Base-by-base conservation (phyloP, 2,888 invertebrate genomes). In the Leptinotarsa rubiginosa region DNA sequence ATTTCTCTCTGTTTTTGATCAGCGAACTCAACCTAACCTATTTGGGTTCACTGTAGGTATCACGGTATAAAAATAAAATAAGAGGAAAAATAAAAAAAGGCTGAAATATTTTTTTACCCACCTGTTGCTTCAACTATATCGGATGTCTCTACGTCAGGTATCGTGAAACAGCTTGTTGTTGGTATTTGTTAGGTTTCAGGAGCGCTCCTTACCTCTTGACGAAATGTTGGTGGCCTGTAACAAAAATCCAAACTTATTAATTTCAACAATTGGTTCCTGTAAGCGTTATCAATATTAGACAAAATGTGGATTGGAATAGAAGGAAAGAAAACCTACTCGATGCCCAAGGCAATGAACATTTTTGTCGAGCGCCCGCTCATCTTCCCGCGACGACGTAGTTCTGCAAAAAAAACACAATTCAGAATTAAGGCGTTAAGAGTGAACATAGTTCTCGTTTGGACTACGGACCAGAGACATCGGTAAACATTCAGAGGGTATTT, bases 271-370 rank as follows among this genome's bases (percentile, higher is more conserved):
- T 31, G 31, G 56, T 13, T 20, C 56, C 18, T 20, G 20, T 20
- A 22, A 56, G 56, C 56, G 56, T 56, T 56, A 18, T 22, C 22
- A 22, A 56, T 56, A 56, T 56, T 20, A 56, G 20, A 20, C 56
- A 10, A 13, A 56, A 22, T 56, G 18, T 22, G 3, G 22, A 56
- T 54, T 10, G 54, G 20, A 54, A 20, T 54, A 54, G 54, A 18
- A 54, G 18, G 18, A 54, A 54, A 54, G 18, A 54, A 54, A 54
- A 54, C 54, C 4, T 54, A 54, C 54, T 54, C 20, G 20, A 54
- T 54, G 20, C 54, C 54, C 20, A 54, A 54, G 5, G 54, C 54
- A 20, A 54, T 12, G 10, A 54, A 54, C 54, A 54, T 54, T 54
- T 54, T 22, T 54, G 18, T 54, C 3, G 54, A 54, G 12, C 54